Base-by-base conservation (phyloP, 2,797 vertebrate genomes). In the Novumbra hubbsi region DNA sequence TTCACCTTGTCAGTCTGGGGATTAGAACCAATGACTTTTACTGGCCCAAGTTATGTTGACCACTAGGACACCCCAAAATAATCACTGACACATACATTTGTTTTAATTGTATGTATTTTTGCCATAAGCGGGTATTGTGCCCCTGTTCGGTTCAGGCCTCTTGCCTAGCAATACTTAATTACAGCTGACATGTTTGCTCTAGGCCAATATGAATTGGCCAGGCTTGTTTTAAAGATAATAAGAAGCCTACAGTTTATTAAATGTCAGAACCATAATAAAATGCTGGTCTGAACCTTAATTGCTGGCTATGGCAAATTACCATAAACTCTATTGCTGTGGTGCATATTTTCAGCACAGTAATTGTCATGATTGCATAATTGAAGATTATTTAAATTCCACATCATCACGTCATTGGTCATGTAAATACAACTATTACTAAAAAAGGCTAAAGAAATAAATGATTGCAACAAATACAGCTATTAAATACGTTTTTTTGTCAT, bases 351-450 rank as follows among this genome's bases (percentile, higher is more conserved):
- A 74, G 71, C 64, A 68, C 72, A 28, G 14, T 50, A 55, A 34
- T 15, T n/a, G 28, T 28, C 34, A 49, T 69, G 69, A 68, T 60
- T 64, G 34, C 69, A 60, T 66, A 63, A 75, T 65, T 38, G 5
- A 52, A 69, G 67, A 70, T 66, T 16, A 78, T 66, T 38, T 24
- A 72, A 71, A 76, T 74, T 75, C 52, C 69, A 45, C 41, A 62
- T 28, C 45, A n/a, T n/a, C n/a, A n/a, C n/a, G n/a, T 72, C 78
- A 83, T 70, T 78, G 76, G 60, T 38, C 71, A 52, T 55, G 71
- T 76, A 81, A 80, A 78, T 72, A 63, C 72, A 75, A 63, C 45
- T 68, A 41, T 32, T 64, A 69, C 34, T 38, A 38, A 38, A 38
- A 32, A 2, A 5, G 34, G 1, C 4, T 5, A 34, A 38, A 38